Evolutionary conservation across 2,113 vertebrate species (phyloP), one percentile per base, ranked within the genome.

Genomic region (Anguilla japonica): DNA sequence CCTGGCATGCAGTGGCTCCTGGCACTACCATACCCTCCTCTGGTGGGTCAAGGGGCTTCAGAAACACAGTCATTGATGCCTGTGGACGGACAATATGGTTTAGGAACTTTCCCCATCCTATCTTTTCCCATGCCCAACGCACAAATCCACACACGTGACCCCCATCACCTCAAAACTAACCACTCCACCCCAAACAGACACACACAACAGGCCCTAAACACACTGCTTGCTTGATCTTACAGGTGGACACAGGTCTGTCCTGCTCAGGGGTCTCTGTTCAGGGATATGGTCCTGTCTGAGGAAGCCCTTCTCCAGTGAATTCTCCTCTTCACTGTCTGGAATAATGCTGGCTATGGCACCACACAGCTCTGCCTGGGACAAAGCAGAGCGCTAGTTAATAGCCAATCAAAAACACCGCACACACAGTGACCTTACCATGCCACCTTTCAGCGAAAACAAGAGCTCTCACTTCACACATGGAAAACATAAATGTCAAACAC

Each of bases 341-440:
- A 40, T 88, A 43, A 91, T 71, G 60, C 86, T 86, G 57, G 71
- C 5, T n/a, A 90, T 87, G 41, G 87, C 84, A 8, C 88, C 87
- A 83, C 40, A 82, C 18, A 83, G 11, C 57, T 90, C 90, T 83
- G 81, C 88, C 94, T 94, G 78, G 84, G 85, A 57, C 41, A 71
- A 87, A 88, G 57, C n/a, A 46, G 78, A 29, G 43, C 18, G 16
- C 29, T 3, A 34, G 15, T 53, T 53, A 6, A 53, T 34, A 26
- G 26, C 18, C 43, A n/a, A n/a, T 15, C n/a, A 34, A 53, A 53
- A 43, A 53, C 43, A 75, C 46, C 0, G 0, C 26, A 4, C 20
- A 29, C 26, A 82, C 81, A 50, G 46, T 16, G 13, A n/a, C 41
- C 81, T n/a, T 11, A 46, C 22, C 20, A 82, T 82, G 9, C 22